phyloP scores from a whole-genome alignment of 2,797 vertebrate species.

The Percopsis omiscomaycus region DNA sequence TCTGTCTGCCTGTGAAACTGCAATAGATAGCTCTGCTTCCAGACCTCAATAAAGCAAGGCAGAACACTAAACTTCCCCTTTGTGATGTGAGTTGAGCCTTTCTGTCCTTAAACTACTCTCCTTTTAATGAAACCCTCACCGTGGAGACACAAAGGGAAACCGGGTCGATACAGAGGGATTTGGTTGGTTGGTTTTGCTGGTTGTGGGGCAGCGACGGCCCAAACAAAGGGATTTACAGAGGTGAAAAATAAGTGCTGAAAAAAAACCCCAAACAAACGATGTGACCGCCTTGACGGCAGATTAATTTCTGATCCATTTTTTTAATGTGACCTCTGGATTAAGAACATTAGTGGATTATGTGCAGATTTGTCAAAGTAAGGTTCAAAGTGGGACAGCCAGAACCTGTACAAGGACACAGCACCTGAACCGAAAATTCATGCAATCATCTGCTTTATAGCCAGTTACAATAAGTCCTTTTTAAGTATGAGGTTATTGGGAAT shows the following conservation, averaged over 20 bases:
- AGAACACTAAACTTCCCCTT: conserved; percentile 26
- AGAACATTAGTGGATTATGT: conserved; percentile 72
- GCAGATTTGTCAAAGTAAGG: conserved; percentile 68
- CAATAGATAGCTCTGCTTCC: conserved; percentile 4
- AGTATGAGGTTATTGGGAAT: conserved; percentile 2
- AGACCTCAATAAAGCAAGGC: conserved; percentile 6
- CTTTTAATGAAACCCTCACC: conserved; percentile 44
- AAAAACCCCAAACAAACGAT: conserved; percentile 64
- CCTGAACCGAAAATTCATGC: conserved; percentile 27
- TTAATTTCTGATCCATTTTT: conserved; percentile 77
- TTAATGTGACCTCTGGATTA: conserved; percentile 76
- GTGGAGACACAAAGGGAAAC: conserved; percentile 58
- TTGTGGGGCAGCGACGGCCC: conserved; percentile 18
- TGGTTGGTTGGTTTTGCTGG: conserved; percentile 2
- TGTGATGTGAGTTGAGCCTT: conserved; percentile 22
- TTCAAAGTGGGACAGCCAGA: conserved; percentile 61
- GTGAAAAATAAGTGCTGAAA: conserved; percentile 61
- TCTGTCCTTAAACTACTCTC: conserved; percentile 37
- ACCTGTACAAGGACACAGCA: conserved; percentile 65
- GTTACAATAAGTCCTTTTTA: conserved; percentile 11
- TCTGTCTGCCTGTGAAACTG: conserved; percentile 32
- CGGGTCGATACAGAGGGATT: conserved; percentile 20
- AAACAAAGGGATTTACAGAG: conserved; percentile 44
- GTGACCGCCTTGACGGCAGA: conserved; percentile 73
- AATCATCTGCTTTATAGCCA: conserved; percentile 36